phyloP scores from a whole-genome alignment of 30 jellyfish, hydroid and myxozoan genomes.

The Aurelia sp. region DNA sequence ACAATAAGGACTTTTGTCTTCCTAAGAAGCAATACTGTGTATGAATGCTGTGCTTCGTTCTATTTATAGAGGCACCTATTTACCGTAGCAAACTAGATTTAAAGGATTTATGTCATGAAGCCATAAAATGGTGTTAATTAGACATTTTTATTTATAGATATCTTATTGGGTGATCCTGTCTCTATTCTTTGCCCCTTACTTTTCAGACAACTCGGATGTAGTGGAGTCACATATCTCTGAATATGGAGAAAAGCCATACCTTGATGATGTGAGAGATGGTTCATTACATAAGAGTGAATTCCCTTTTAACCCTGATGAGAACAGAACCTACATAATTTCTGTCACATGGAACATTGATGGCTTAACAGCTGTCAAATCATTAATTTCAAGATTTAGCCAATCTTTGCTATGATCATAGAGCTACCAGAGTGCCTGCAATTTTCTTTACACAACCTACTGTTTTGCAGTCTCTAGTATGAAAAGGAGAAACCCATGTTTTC shows the following conservation, averaged over 20 bases:
- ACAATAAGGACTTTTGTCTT: too few relatives aligned
- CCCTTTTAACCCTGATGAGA: neutral
- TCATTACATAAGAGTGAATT: neutral
- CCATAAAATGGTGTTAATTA: too few relatives aligned
- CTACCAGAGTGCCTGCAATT: too few relatives aligned
- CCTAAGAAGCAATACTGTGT: too few relatives aligned
- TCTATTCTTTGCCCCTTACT: neutral
- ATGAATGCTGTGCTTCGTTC: too few relatives aligned
- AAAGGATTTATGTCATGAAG: too few relatives aligned
- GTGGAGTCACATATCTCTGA: neutral
- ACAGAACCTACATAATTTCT: neutral
- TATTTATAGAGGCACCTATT: too few relatives aligned
- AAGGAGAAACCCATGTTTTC: conserved; percentile 1
- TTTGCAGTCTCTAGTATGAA: neutral
- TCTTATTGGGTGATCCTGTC: too few relatives aligned
- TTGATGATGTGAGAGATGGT: conserved; percentile 1
- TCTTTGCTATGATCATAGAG: conserved; percentile 1
- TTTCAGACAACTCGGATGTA: neutral
- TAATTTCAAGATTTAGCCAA: neutral
- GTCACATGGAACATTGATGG: conserved; percentile 12
- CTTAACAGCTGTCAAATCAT: neutral
- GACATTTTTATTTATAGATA: too few relatives aligned
- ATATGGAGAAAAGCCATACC: neutral
- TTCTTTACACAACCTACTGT: too few relatives aligned
- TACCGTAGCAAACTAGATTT: too few relatives aligned